Conservation (phyloP, 2,113 vertebrate genomes). For the Eira barbara region DNA sequence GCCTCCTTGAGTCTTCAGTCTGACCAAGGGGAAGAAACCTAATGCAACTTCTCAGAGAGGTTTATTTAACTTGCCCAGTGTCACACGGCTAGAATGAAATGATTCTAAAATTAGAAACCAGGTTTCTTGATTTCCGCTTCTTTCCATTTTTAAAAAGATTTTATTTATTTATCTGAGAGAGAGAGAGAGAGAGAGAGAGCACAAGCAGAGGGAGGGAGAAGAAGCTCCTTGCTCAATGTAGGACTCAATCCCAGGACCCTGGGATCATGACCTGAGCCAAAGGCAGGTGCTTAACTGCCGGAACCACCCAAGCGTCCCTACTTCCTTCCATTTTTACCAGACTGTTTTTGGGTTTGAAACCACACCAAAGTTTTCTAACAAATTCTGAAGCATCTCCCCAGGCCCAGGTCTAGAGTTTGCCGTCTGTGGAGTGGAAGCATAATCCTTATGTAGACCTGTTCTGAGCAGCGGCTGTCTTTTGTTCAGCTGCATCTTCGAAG, state of each 20-base stretch:
- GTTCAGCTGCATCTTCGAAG: not conserved
- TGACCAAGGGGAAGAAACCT: not conserved
- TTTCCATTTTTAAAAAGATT: not conserved
- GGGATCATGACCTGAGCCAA: not conserved
- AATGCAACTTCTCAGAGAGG: not conserved
- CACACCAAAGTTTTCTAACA: not conserved
- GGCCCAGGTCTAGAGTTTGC: not conserved
- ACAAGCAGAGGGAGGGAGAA: not conserved
- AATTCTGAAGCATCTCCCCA: not conserved
- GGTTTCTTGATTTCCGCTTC: not conserved
- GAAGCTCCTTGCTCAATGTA: not conserved
- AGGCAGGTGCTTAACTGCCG: not conserved
- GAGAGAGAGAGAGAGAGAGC: too few relatives aligned
- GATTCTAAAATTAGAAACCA: not conserved
- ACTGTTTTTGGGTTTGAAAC: not conserved
- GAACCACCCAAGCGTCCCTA: not conserved
- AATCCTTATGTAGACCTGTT: not conserved
- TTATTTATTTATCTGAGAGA: not conserved
- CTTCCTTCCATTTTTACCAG: not conserved
- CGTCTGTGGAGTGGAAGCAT: not conserved
- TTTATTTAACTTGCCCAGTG: not conserved
- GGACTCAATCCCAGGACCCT: not conserved
- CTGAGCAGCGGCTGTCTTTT: not conserved
- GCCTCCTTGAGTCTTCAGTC: not conserved
- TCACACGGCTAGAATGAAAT: not conserved